Conservation (phyloP, 1,140 invertebrate species). For the Bombus breviceps region DNA sequence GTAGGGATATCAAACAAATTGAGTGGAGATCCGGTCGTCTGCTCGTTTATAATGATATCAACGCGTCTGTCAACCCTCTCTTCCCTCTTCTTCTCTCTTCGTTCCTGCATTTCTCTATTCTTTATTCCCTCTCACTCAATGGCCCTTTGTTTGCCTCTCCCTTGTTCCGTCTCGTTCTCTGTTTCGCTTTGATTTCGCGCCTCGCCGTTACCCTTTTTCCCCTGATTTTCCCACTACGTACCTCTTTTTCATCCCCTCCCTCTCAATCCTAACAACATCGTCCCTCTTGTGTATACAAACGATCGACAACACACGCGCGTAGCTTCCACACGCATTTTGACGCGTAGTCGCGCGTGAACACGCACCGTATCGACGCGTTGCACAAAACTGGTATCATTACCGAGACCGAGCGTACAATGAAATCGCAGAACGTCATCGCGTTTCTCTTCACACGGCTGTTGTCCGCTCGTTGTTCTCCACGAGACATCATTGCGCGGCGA, state of each 20-base stretch:
- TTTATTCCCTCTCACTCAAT: neutral
- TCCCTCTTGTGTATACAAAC: conserved; percentile 11
- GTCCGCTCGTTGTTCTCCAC: neutral
- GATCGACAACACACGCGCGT: conserved; percentile 36
- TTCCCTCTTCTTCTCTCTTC: no score
- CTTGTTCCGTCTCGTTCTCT: neutral
- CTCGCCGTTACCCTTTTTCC: conserved; percentile 17
- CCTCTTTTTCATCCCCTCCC: neutral
- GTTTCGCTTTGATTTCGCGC: conserved; percentile 28
- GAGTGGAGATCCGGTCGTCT: conserved; percentile 71
- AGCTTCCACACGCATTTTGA: conserved; percentile 36
- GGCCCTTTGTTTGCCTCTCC: conserved; percentile 25
- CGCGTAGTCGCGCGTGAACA: conserved; percentile 30
- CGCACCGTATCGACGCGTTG: neutral
- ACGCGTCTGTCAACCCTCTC: conserved; percentile 56
- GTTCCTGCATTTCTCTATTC: neutral
- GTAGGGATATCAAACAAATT: conserved; percentile 73
- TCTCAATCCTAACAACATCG: neutral
- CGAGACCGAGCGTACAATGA: conserved; percentile 39
- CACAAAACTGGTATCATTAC: conserved; percentile 58
- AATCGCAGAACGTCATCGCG: conserved; percentile 37
- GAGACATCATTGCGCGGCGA: neutral
- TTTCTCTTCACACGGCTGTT: neutral
- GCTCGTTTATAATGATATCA: conserved; percentile 75
- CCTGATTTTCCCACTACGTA: neutral